These are phyloP conservation scores for Trachops cirrhosus DNA, from an alignment of 2,797 vertebrate species.

Conservation along the genomic window DNA sequence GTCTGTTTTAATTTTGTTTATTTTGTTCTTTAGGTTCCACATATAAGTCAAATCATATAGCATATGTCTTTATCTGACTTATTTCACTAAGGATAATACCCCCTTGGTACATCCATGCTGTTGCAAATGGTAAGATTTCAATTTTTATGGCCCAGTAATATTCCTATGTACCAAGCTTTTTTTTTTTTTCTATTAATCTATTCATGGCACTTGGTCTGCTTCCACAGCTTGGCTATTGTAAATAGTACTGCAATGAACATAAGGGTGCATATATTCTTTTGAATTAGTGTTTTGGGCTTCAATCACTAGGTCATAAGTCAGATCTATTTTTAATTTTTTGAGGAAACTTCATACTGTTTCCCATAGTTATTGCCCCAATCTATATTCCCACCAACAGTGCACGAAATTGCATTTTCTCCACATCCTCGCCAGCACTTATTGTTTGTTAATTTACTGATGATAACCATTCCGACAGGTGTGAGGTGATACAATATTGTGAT, in stretches of 20 bases:
- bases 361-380: not conserved
- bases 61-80: not conserved
- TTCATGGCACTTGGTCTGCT: not conserved
- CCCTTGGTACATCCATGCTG: not conserved
- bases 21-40: not conserved
- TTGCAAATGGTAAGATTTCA: not conserved
- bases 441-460: not conserved
- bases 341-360: not conserved
- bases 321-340: not conserved
- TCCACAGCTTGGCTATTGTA: not conserved
- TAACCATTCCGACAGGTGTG: not conserved
- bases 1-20: not conserved
- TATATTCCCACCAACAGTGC: not conserved
- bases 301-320: no score
- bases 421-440: not conserved
- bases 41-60: not conserved
- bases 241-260: not conserved
- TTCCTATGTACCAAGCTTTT: not conserved
- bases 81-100: not conserved
- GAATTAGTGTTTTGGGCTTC: not conserved
- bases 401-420: not conserved
- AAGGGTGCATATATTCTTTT: not conserved
- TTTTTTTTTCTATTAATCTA: not conserved
- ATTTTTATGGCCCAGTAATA: not conserved
- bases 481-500: no score